phyloP scores from a whole-genome alignment of 1,140 invertebrate genomes.

The Pseudomyrmex concolor region DNA sequence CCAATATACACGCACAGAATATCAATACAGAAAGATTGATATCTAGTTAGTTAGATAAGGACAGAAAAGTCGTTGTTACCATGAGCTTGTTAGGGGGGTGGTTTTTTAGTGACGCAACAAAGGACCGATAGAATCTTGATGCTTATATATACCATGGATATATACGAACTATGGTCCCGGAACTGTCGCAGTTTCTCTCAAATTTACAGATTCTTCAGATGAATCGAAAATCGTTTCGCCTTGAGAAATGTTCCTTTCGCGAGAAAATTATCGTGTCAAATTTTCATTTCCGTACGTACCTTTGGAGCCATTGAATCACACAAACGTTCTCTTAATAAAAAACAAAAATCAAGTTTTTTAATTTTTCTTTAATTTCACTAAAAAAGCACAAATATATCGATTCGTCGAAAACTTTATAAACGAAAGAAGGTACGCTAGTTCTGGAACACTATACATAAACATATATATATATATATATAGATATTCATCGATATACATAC shows the following conservation, averaged over 20 bases:
- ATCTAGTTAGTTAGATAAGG: conserved; percentile 40
- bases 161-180: conserved; percentile 17
- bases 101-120: conserved; percentile 74
- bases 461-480: conserved; percentile 36
- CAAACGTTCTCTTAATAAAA: too few relatives aligned
- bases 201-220: conserved; percentile 28
- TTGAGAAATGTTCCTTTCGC: background rate
- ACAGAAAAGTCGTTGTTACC: conserved; percentile 52
- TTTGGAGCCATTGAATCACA: background rate
- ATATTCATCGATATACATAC: conserved; percentile 35
- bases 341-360: background rate
- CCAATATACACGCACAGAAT: conserved; percentile 13
- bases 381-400: background rate
- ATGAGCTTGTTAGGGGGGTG: conserved; percentile 76
- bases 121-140: conserved; percentile 63
- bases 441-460: conserved; percentile 60
- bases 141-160: conserved; percentile 47
- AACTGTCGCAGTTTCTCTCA: conserved; percentile 32
- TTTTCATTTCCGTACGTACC: background rate
- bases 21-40: conserved; percentile 4
- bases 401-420: conserved; percentile 28
- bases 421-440: conserved; percentile 37
- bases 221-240: background rate
- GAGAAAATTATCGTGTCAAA: background rate
- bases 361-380: background rate